A percentile compares a stretch with the other conserved stretches of the same genome.
phyloP scores from a whole-genome alignment of 2,797 vertebrate genomes.

The Rhadinocentrus ornatus region DNA sequence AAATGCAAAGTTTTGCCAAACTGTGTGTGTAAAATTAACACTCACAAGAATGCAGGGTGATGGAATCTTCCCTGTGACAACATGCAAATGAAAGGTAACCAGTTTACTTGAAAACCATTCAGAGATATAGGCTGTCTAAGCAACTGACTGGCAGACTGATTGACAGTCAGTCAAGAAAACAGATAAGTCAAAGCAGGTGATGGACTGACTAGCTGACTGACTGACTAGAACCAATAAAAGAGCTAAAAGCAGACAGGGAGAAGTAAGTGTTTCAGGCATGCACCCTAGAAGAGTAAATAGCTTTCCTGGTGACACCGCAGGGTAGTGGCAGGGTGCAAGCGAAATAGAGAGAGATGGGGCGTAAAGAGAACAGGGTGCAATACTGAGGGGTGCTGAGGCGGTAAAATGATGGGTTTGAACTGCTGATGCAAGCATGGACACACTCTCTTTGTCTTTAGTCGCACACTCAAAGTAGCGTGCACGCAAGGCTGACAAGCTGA shows the following conservation, averaged over 20 bases:
- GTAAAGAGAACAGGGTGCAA: constrained; percentile 74
- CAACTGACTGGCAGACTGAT: constrained; percentile 29
- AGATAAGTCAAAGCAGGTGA: constrained; percentile 41
- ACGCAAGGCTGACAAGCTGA: constrained; percentile 66
- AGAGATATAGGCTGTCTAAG: constrained; percentile 5
- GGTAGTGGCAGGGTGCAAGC: constrained; percentile 39
- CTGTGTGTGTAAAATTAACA: not conserved
- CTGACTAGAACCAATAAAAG: constrained; percentile 28
- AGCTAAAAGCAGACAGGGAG: constrained; percentile 32
- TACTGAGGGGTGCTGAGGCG: constrained; percentile 80
- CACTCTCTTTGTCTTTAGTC: constrained; percentile 48
- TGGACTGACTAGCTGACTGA: constrained; percentile 23
- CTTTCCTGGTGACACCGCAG: constrained; percentile 50
- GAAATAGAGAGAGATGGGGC: constrained; percentile 69
- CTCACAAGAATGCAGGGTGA: not conserved
- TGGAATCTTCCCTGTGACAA: not conserved
- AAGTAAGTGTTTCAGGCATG: constrained; percentile 37
- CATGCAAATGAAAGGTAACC: not conserved
- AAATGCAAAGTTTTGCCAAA: no score
- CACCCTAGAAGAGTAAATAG: constrained; percentile 59
- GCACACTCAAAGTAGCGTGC: constrained; percentile 28
- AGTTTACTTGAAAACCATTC: not conserved
- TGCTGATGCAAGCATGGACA: constrained; percentile 79
- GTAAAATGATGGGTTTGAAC: constrained; percentile 76
- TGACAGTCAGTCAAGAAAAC: constrained; percentile 44